Evolutionary conservation across 2,888 invertebrate species (phyloP), one percentile per base, ranked within the genome.

Genomic region (Acrobeloides nanus): DNA sequence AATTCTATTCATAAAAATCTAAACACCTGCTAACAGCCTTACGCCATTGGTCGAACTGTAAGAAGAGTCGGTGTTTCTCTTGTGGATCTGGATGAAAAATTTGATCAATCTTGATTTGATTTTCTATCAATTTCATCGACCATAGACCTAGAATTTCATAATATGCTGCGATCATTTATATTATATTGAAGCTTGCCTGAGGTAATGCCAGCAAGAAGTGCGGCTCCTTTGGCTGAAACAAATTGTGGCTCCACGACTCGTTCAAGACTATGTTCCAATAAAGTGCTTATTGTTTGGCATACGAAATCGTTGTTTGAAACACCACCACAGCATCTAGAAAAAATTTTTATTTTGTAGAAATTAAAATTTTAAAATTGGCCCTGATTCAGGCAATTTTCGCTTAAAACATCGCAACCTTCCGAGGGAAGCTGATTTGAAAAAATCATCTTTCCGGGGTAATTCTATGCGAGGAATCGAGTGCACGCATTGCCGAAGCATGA

Each of bases 221-320:
- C 86, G 48, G 85, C 85, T 0, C 95, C 95, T 46, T 86, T 77
- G 29, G 85, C 84, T 1, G 65, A 62, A 23, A 59, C 56, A 37
- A 63, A 63, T 75, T 92, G 89, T 0, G 82, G 78, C 53, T 83
- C 82, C 0, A 76, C 74, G 0, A 86, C 81, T 27, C 90, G 79
- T 73, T 88, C 84, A 4, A 92, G 84, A 0, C 78, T 74, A 43
- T 86, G 75, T 0, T 82, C 83, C 0, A 85, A 84, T 44, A 89
- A 78, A 74, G 92, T 87, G 0, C 90, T 83, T 58, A 93, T 80
- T 48, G 87, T 77, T 75, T 92, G 90, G 62, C 87, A 83, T 34
- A 93, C 79, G 73, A 93, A 93, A 76, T 89, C 84, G 75, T 90
- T 93, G 55, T 83, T 83, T 0, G 89, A 84, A n/a, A 93, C 89